Evolutionary conservation across 2,888 invertebrate species (phyloP).

Genomic region (Tholera decimalis): DNA sequence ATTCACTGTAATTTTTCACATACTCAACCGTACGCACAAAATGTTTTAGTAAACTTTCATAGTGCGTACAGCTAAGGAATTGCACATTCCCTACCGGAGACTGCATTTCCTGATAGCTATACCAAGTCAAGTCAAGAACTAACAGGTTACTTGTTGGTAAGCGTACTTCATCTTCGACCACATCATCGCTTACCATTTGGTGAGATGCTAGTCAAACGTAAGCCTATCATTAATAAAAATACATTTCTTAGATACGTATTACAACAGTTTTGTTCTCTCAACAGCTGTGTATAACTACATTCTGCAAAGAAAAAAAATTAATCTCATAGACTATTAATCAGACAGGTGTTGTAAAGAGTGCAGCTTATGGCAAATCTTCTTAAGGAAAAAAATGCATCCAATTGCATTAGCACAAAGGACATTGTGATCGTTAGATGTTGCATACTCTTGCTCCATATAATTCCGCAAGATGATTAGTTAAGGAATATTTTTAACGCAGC

Average conservation of each 20-base stretch:
- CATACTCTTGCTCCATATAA: constrained; percentile 22
- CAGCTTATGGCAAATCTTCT: constrained; percentile 19
- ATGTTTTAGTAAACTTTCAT: too few species aligned
- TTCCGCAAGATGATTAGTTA: constrained; percentile 5
- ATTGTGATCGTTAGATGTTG: constrained; percentile 11
- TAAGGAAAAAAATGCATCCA: constrained; percentile 41
- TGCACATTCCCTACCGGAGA: too few species aligned
- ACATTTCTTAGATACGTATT: neutral
- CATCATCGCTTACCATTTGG: too few species aligned
- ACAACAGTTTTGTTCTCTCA: neutral
- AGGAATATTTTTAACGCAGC: neutral
- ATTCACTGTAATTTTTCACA: too few species aligned
- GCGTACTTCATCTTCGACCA: too few species aligned
- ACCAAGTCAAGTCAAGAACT: too few species aligned
- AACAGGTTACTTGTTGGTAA: too few species aligned
- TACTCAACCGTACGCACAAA: too few species aligned
- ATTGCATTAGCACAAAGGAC: constrained; percentile 41
- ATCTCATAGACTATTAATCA: neutral
- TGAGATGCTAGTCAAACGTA: too few species aligned
- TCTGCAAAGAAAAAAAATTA: neutral
- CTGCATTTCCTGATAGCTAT: too few species aligned
- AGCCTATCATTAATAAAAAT: too few species aligned
- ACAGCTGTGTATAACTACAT: neutral
- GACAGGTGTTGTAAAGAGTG: constrained; percentile 3
- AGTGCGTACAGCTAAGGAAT: too few species aligned